Conservation (phyloP, 2,113 vertebrate genomes). For the Coregonus clupeaformis region DNA sequence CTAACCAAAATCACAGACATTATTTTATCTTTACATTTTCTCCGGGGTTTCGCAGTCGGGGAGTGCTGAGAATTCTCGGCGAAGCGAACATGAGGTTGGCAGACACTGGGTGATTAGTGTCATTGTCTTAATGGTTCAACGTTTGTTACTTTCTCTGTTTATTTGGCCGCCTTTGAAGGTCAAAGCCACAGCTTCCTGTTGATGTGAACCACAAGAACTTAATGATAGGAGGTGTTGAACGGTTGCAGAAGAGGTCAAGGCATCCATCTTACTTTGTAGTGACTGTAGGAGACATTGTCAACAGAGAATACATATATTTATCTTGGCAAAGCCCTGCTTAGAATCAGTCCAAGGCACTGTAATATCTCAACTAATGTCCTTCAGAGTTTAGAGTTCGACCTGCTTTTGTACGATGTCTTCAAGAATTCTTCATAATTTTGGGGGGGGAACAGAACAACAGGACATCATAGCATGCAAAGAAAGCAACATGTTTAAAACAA, state of each 20-base stretch:
- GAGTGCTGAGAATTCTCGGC: slow-evolving; percentile 47
- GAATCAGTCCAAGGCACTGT: too few relatives aligned
- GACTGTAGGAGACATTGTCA: not conserved
- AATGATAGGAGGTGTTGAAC: slow-evolving; percentile 18
- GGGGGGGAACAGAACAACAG: too few relatives aligned
- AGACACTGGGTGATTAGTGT: slow-evolving; percentile 47
- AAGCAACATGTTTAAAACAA: slow-evolving; percentile 29
- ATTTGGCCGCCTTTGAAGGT: slow-evolving; percentile 14
- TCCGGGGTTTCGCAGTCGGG: slow-evolving; percentile 54
- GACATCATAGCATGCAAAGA: too few relatives aligned
- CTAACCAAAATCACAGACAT: slow-evolving; percentile 76
- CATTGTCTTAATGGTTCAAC: slow-evolving; percentile 33
- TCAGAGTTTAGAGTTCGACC: too few relatives aligned
- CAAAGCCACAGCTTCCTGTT: slow-evolving; percentile 10
- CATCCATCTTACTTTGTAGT: not conserved
- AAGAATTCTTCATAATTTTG: too few relatives aligned
- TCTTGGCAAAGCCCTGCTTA: not conserved
- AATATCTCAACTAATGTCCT: too few relatives aligned
- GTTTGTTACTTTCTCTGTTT: slow-evolving; percentile 21
- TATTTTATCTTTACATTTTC: slow-evolving; percentile 72
- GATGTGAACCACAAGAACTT: slow-evolving; percentile 9
- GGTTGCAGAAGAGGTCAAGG: not conserved
- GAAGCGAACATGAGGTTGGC: slow-evolving; percentile 36
- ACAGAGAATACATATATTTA: not conserved
- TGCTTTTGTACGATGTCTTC: too few relatives aligned